phyloP scores from a whole-genome alignment of 2,113 vertebrate species.

The Eurypyga helias region DNA sequence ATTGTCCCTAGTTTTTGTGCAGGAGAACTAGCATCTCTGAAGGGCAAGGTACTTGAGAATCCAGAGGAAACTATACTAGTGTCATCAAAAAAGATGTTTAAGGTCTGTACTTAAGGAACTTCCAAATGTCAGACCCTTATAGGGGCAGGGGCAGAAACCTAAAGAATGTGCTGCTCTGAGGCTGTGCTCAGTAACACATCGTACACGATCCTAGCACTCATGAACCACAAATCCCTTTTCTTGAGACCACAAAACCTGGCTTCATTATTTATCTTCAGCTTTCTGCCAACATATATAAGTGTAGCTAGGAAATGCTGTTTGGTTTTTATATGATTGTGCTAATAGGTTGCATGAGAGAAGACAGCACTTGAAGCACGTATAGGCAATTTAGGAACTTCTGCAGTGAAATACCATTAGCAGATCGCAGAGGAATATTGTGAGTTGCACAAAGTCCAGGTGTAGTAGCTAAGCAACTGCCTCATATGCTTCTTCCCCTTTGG shows the following conservation, averaged over 20 bases:
- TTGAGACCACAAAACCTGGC: background rate
- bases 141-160: background rate
- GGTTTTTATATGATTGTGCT: background rate
- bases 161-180: background rate
- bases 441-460: background rate
- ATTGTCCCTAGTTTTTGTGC: background rate
- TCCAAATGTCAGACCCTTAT: background rate
- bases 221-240: background rate
- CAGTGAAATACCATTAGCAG: background rate
- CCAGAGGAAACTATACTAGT: background rate
- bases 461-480: background rate
- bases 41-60: background rate
- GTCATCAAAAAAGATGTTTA: background rate
- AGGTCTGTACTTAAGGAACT: background rate
- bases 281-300: background rate
- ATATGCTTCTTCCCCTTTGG: background rate
- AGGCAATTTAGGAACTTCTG: background rate
- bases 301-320: background rate
- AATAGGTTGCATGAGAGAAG: background rate
- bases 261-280: background rate
- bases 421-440: background rate
- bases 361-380: background rate
- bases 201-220: accelerated
- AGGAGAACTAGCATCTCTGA: background rate
- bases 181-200: accelerated